Evolutionary conservation across 2,113 vertebrate genomes (phyloP).

Genomic region (Phainopepla nitens): DNA sequence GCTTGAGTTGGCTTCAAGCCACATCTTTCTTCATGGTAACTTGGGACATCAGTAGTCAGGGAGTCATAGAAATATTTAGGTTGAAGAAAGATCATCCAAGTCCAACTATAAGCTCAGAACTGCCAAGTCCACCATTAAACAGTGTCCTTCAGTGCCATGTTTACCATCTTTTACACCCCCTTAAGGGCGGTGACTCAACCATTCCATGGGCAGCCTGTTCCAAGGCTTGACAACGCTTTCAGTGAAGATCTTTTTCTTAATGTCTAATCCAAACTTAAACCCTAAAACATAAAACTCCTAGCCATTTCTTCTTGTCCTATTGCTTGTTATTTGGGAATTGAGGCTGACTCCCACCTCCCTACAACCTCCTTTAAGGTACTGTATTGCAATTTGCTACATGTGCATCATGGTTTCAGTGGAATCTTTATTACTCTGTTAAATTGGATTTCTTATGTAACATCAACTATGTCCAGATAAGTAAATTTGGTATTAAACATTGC

Average conservation of each 20-base stretch:
- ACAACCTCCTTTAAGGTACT: background rate
- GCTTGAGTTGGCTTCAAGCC: background rate
- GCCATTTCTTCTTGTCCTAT: background rate
- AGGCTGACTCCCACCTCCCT: rapidly evolving
- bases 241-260: background rate
- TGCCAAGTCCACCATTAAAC: background rate
- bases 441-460: background rate
- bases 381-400: background rate
- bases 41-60: background rate
- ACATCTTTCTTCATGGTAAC: background rate
- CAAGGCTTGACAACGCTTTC: background rate
- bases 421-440: background rate
- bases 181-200: rapidly evolving
- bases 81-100: background rate
- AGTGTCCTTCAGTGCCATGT: rapidly evolving
- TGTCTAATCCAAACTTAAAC: background rate
- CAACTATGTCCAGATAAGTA: background rate
- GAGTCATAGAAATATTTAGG: background rate
- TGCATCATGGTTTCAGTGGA: background rate
- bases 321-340: background rate
- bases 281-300: background rate
- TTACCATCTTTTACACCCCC: no score
- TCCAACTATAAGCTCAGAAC: background rate
- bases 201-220: background rate
- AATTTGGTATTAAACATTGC: background rate